A percentile compares a stretch with the other conserved stretches of the same genome.
These are phyloP conservation scores for Rhineura floridana DNA, from an alignment of 2,113 vertebrate species.

Conservation along the genomic window DNA sequence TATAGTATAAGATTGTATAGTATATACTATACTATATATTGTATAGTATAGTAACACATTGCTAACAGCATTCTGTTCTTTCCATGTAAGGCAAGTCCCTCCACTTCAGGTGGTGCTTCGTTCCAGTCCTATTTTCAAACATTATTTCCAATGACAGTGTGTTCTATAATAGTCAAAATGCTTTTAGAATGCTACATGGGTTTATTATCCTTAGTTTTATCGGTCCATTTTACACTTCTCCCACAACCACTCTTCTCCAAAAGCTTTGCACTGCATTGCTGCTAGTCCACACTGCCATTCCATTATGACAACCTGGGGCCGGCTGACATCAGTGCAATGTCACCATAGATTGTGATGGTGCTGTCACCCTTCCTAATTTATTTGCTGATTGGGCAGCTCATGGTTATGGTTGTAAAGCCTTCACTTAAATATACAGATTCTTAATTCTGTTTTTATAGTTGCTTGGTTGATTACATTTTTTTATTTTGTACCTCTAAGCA, in stretches of 20 bases:
- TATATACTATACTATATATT: too few relatives aligned
- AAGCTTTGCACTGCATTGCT: not conserved
- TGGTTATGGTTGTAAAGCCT: not conserved
- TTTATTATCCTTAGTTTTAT: not conserved
- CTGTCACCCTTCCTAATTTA: not conserved
- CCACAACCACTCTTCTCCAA: not conserved
- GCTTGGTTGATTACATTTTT: not conserved
- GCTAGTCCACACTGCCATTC: not conserved
- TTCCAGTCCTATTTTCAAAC: not conserved
- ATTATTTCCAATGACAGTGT: not conserved
- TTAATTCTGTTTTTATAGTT: not conserved
- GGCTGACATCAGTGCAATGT: not conserved
- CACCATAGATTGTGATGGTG: not conserved
- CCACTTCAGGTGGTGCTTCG: not conserved
- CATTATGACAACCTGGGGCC: not conserved
- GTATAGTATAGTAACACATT: too few relatives aligned
- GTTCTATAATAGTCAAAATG: not conserved
- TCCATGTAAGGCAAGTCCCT: not conserved
- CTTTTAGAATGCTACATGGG: not conserved
- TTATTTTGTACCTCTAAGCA: not conserved
- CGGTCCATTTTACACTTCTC: not conserved
- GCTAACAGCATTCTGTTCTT: not conserved
- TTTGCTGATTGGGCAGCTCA: not conserved
- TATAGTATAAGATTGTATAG: not conserved
- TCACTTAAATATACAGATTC: not conserved